phyloP scores from a whole-genome alignment of 2,797 vertebrate genomes.

The Falco berigora region DNA sequence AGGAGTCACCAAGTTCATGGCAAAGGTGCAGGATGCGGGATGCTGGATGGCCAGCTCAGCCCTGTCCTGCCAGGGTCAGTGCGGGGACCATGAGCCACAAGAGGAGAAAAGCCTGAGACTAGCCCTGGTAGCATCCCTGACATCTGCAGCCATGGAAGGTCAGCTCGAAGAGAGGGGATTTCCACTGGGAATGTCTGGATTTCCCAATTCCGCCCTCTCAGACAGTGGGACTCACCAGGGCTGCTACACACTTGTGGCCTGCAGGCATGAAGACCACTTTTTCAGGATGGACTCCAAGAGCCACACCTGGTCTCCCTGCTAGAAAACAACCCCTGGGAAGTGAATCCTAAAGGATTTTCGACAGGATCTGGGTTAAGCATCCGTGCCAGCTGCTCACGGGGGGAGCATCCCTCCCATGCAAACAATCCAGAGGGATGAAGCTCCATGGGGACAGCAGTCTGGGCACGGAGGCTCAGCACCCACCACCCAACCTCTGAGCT shows the following conservation, averaged over 20 bases:
- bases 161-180: conserved; percentile 23
- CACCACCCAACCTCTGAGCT: background rate
- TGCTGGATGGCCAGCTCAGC: background rate
- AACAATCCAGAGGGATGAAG: background rate
- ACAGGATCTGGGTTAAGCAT: background rate
- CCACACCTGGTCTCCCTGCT: background rate
- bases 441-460: background rate
- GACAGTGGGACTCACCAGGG: background rate
- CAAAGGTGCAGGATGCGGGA: background rate
- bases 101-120: background rate
- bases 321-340: background rate
- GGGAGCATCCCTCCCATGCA: background rate
- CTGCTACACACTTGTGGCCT: accelerated
- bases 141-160: background rate
- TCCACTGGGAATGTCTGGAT: conserved; percentile 42
- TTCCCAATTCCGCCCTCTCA: background rate
- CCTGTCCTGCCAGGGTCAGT: background rate
- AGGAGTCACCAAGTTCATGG: accelerated
- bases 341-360: background rate
- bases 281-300: accelerated
- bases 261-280: background rate
- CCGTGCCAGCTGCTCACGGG: accelerated
- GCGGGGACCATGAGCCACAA: accelerated
- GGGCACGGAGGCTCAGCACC: background rate
- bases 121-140: background rate